Conservation (phyloP, 1,140 invertebrate species). For the Aphelinus atriplicis region DNA sequence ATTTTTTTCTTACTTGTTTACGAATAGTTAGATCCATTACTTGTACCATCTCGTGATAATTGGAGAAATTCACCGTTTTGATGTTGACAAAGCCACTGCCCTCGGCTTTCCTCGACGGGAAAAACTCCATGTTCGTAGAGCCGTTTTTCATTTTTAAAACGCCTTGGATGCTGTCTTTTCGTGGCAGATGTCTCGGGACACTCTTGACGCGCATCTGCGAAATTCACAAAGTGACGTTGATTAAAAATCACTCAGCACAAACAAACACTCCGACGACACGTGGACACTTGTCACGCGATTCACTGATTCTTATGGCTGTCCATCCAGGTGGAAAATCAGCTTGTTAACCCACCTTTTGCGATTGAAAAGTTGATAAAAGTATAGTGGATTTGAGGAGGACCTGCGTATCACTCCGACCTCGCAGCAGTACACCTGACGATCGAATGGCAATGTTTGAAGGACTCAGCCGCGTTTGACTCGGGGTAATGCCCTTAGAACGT, state of each 20-base stretch:
- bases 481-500: slow-evolving; percentile 31
- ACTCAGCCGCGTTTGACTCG: not conserved
- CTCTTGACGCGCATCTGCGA: slow-evolving; percentile 54
- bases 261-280: no score
- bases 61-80: slow-evolving; percentile 27
- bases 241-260: no score
- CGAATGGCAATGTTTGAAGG: slow-evolving; percentile 25
- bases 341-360: no score
- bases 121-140: not conserved
- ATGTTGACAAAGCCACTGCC: not conserved
- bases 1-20: slow-evolving; percentile 16
- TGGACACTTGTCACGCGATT: no score
- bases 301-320: no score
- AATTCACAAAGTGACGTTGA: no score
- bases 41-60: slow-evolving; percentile 25
- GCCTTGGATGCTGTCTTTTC: slow-evolving; percentile 18
- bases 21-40: slow-evolving; percentile 14
- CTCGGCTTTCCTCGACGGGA: slow-evolving; percentile 9
- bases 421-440: slow-evolving; percentile 20
- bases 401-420: slow-evolving; percentile 21
- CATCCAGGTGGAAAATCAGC: no score
- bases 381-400: not conserved
- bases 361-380: no score
- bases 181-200: slow-evolving; percentile 45
- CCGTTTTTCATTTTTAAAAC: slow-evolving; percentile 6